Evolutionary conservation across 1,140 invertebrate genomes (phyloP), one percentile per base, ranked within the genome.

Genomic region (Pachyrhynchus sulphureomaculatus): DNA sequence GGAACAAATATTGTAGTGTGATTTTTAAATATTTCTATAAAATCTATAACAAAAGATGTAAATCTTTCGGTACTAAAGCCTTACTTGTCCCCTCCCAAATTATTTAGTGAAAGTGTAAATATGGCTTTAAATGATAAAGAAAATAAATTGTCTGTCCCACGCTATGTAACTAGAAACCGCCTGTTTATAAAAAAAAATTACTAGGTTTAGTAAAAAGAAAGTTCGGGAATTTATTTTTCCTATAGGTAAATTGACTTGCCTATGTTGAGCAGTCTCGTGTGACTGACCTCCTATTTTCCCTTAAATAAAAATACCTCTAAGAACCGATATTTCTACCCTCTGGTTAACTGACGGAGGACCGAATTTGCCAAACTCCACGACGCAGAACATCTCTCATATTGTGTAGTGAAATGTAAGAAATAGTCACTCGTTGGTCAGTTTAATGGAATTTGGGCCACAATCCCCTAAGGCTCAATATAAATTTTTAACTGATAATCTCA

Each of bases 151-250:
- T 66, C 51, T 58, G 67, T 55, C 56, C 54, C 56, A 62, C 63
- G 65, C 68, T 65, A 58, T 70, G 68, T 72, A 69, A 61, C 64
- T 67, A 72, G 68, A 42, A 62, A 61, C 60, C 68, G 66, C 68
- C 66, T 72, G 62, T 68, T 65, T 61, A 67, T 72, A 58, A 41
- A 51, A 51, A 49, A 49, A 49, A 33, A 49, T 29, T 4, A 49
- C 10, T 32, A 10, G 17, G 17, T 37, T 48, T 48, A 45, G 42
- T 64, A 51, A 52, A 44, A 54, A 51, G 47, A 64, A 68, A 54
- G 42, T 59, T 65, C 54, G 53, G 59, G 18, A 65, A 62, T 58
- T 18, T 39, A 21, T 13, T 9, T 51, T 34, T 63, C 55, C 41
- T 44, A 23, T 54, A 54, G 39, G 66, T 69, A 70, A 70, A 68